Percentiles rank a stretch among this genome's conserved stretches.
Evolutionary conservation across 2,113 vertebrate genomes (phyloP).

Genomic region (Rana temporaria): DNA sequence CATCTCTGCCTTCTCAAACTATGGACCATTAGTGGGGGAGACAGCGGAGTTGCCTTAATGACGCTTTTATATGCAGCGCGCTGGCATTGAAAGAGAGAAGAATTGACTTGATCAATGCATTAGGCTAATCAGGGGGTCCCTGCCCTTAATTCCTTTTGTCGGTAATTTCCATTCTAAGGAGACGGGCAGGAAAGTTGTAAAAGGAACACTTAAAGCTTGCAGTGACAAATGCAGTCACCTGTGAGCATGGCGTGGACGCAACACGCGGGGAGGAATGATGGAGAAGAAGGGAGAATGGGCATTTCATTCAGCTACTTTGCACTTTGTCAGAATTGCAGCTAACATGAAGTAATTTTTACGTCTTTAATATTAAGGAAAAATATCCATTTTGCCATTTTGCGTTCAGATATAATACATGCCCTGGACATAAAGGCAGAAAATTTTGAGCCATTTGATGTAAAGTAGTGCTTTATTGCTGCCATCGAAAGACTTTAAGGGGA

Average conservation of each 20-base stretch:
- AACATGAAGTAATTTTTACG: conserved; percentile 66
- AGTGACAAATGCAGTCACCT: conserved; percentile 71
- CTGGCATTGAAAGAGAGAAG: conserved; percentile 84
- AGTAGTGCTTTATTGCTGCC: neutral
- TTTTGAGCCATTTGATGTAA: neutral
- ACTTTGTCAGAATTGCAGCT: conserved; percentile 69
- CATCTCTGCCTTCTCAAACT: conserved; percentile 76
- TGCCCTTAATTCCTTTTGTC: conserved; percentile 84
- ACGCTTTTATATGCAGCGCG: conserved; percentile 79
- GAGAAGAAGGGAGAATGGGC: conserved; percentile 62
- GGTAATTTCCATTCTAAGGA: conserved; percentile 75
- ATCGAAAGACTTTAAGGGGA: too few relatives aligned
- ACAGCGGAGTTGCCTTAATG: conserved; percentile 80
- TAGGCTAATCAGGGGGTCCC: conserved; percentile 78
- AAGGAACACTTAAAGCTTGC: conserved; percentile 68
- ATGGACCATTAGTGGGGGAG: conserved; percentile 79
- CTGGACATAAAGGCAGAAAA: conserved; percentile 16
- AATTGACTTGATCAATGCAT: conserved; percentile 83
- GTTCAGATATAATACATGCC: conserved; percentile 2
- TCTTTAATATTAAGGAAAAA: conserved; percentile 58
- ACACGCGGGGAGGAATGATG: conserved; percentile 60
- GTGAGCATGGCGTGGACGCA: conserved; percentile 66
- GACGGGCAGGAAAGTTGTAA: conserved; percentile 71
- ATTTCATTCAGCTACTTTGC: conserved; percentile 72
- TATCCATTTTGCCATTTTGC: conserved; percentile 21